Evolutionary conservation across 1,140 invertebrate species (phyloP).

Genomic region (Cyphomyrmex costatus): DNA sequence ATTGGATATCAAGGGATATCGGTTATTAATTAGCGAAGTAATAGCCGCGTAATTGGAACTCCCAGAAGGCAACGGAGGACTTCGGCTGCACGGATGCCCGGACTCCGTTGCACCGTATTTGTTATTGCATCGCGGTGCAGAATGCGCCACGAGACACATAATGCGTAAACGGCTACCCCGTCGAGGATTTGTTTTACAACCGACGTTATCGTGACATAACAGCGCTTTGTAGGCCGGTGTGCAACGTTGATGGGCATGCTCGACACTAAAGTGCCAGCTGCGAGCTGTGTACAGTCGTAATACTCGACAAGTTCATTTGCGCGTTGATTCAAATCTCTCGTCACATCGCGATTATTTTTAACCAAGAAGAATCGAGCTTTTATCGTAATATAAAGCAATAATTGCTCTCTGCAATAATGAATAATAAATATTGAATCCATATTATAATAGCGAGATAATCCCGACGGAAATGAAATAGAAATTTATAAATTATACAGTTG

Average conservation of each 20-base stretch:
- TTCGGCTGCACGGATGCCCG: slow-evolving; percentile 42
- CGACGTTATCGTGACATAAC: slow-evolving; percentile 22
- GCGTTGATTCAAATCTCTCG: slow-evolving; percentile 25
- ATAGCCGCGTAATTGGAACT: slow-evolving; percentile 75
- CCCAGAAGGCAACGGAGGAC: slow-evolving; percentile 50
- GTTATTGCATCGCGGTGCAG: slow-evolving; percentile 20
- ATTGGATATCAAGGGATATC: slow-evolving; percentile 72
- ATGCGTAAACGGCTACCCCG: slow-evolving; percentile 36
- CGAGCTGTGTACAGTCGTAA: neutral
- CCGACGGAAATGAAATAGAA: slow-evolving; percentile 38
- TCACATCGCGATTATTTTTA: slow-evolving; percentile 9
- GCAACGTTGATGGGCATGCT: slow-evolving; percentile 48
- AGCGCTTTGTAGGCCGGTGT: slow-evolving; percentile 27
- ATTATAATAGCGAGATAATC: slow-evolving; percentile 26
- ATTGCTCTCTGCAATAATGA: neutral
- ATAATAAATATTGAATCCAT: slow-evolving; percentile 51
- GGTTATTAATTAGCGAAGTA: slow-evolving; percentile 79
- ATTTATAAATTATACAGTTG: slow-evolving; percentile 41
- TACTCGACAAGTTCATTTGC: neutral
- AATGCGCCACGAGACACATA: slow-evolving; percentile 36
- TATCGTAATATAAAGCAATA: slow-evolving; percentile 33
- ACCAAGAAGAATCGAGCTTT: neutral
- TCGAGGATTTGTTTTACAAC: slow-evolving; percentile 61
- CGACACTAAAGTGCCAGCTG: slow-evolving; percentile 40
- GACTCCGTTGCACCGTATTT: slow-evolving; percentile 45